Conservation (phyloP, 2,797 vertebrate species). For the Vespertilio murinus region DNA sequence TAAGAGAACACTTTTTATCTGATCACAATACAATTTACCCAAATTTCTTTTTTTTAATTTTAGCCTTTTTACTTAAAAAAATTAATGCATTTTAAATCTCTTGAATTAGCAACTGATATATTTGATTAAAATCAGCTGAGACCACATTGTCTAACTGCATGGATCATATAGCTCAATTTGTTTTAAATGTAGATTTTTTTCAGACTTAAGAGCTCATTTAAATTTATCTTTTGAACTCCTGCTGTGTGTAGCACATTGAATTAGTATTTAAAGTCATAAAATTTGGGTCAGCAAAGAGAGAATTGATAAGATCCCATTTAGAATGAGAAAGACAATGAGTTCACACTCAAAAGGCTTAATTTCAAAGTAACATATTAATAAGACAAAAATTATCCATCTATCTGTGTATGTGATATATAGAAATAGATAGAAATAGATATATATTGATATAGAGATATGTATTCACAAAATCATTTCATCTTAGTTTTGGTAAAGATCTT, state of each 20-base stretch:
- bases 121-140: slow-evolving; percentile 1
- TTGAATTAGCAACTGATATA: slow-evolving; percentile 37
- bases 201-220: slow-evolving; percentile 56
- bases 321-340: slow-evolving; percentile 49
- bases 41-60: slow-evolving; percentile 60
- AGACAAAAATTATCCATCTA: not conserved
- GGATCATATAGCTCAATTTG: slow-evolving; percentile 28
- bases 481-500: not conserved
- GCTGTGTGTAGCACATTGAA: not conserved
- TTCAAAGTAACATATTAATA: not conserved
- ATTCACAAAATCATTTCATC: slow-evolving; percentile 40
- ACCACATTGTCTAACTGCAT: slow-evolving; percentile 36
- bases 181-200: slow-evolving; percentile 28
- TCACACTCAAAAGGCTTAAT: slow-evolving; percentile 4
- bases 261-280: slow-evolving; percentile 26
- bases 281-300: not conserved
- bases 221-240: slow-evolving; percentile 52
- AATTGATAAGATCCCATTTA: slow-evolving; percentile 32
- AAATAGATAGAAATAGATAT: not conserved
- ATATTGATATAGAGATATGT: not conserved
- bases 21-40: not conserved
- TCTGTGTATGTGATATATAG: not conserved
- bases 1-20: slow-evolving; percentile 55
- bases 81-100: slow-evolving; percentile 54
- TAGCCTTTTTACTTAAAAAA: slow-evolving; percentile 57